phyloP scores from a whole-genome alignment of 2,888 invertebrate genomes.

The Ochropacha duplaris region DNA sequence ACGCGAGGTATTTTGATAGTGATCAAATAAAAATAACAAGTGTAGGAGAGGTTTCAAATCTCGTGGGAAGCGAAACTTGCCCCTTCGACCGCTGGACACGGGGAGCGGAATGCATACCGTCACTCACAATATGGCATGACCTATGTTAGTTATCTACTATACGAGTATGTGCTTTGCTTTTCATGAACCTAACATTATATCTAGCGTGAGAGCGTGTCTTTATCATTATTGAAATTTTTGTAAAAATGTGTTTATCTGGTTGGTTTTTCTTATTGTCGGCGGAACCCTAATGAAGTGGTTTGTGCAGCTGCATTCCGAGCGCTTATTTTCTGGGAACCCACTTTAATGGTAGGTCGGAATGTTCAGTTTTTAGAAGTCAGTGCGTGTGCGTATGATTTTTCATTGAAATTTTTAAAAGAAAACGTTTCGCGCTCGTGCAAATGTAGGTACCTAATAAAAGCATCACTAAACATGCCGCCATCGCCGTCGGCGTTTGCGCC shows the following conservation, averaged over 20 bases:
- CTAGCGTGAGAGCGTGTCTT: too few species aligned
- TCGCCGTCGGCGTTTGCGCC: constrained; percentile 38
- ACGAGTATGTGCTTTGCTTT: too few species aligned
- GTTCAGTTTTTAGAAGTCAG: constrained; percentile 56
- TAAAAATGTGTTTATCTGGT: too few species aligned
- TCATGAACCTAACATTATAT: too few species aligned
- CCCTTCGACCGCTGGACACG: neutral
- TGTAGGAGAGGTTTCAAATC: constrained; percentile 23
- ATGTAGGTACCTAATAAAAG: constrained; percentile 63
- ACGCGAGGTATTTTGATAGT: constrained; percentile 33
- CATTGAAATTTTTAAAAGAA: constrained; percentile 75
- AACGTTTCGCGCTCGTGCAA: constrained; percentile 40
- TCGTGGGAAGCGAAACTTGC: constrained; percentile 34
- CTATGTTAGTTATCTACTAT: neutral
- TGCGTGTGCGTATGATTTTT: constrained; percentile 69
- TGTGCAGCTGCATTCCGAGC: constrained; percentile 64
- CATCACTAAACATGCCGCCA: constrained; percentile 48
- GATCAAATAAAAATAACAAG: constrained; percentile 42
- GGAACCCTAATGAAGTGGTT: constrained; percentile 63
- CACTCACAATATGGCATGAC: neutral
- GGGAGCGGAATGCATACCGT: neutral
- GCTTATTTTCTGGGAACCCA: constrained; percentile 72
- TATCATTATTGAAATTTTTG: too few species aligned
- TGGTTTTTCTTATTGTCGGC: constrained; percentile 27
- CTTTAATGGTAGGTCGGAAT: constrained; percentile 65